Conservation (phyloP, 2,888 invertebrate species). For the Sinodicranocentrus sp. region DNA sequence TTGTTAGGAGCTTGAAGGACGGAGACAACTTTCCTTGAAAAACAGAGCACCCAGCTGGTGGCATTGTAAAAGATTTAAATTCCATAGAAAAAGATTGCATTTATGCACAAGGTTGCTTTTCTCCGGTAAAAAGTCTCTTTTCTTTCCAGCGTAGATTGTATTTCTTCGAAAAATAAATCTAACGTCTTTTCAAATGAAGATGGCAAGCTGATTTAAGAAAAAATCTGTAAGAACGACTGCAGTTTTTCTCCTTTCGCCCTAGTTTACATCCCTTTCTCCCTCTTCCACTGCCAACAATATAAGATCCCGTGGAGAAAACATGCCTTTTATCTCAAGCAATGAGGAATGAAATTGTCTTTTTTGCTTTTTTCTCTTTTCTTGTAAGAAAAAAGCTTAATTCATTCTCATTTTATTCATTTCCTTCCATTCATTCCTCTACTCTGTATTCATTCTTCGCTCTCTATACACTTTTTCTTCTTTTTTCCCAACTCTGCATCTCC, state of each 20-base stretch:
- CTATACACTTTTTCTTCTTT: too few species aligned
- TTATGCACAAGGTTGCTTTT: too few species aligned
- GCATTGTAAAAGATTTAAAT: too few species aligned
- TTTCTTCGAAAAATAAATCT: background rate
- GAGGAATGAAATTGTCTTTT: slow-evolving; percentile 3
- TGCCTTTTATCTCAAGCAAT: slow-evolving; percentile 4
- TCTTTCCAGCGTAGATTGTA: too few species aligned
- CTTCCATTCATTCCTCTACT: background rate
- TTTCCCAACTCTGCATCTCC: too few species aligned
- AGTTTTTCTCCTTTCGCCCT: background rate
- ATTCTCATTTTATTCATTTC: background rate
- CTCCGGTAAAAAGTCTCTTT: too few species aligned
- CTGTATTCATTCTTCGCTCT: too few species aligned
- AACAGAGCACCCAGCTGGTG: too few species aligned
- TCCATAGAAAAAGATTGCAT: too few species aligned
- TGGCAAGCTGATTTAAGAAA: background rate
- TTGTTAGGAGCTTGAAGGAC: too few species aligned
- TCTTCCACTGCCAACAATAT: background rate
- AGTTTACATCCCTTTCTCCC: background rate
- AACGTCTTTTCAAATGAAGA: slow-evolving; percentile 3
- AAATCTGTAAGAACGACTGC: background rate
- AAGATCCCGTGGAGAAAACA: background rate
- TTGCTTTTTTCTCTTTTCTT: background rate
- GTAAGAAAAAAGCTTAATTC: background rate
- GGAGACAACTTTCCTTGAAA: too few species aligned